Evolutionary conservation across 2,113 vertebrate genomes (phyloP), one percentile per base, ranked within the genome.

Genomic region (Cariama cristata): DNA sequence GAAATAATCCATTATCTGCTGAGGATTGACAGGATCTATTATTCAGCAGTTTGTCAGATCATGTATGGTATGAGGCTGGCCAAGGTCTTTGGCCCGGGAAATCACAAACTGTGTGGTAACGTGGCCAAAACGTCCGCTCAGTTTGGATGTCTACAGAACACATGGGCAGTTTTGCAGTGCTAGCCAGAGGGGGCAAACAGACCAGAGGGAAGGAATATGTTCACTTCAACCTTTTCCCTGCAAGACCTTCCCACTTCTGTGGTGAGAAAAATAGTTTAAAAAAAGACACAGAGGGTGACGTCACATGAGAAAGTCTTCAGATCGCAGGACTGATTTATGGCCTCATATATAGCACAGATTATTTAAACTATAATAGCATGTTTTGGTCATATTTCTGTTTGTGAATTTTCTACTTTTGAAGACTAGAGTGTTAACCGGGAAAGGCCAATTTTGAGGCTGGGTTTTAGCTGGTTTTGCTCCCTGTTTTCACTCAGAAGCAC

Each of bases 51-150:
- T 95, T 88, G 23, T 58, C 28, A 67, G 59, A 33, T 77, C 32
- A 24, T 5, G 30, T 63, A 22, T 40, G 11, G 21, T 28, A 22
- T 49, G 33, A 72, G 35, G 23, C 58, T 60, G n/a, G 16, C 47
- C 4, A 8, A 72, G 19, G 23, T 35, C 79, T 79, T 75, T 8
- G 5, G 72, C 40, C 16, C 32, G 56, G 33, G 30, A 89, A 75
- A 72, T 62, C 7, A 26, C 77, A 60, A 71, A 63, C 35, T 56
- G 9, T 0, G 0, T 20, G 9, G 52, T 56, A 91, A 49, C 7
- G 2, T 0, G 0, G 22, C 44, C 3, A 3, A 91, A 91, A 64
- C 4, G 1, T 28, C 79, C 66, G 28, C 1, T 3, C 7, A 0
- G 23, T 52, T 66, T 76, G 68, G 0, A 2, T 72, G 49, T 35